Percentiles rank a stretch among this genome's conserved stretches.
Evolutionary conservation across 2,797 vertebrate genomes (phyloP).

Genomic region (Cossypha polioptera): DNA sequence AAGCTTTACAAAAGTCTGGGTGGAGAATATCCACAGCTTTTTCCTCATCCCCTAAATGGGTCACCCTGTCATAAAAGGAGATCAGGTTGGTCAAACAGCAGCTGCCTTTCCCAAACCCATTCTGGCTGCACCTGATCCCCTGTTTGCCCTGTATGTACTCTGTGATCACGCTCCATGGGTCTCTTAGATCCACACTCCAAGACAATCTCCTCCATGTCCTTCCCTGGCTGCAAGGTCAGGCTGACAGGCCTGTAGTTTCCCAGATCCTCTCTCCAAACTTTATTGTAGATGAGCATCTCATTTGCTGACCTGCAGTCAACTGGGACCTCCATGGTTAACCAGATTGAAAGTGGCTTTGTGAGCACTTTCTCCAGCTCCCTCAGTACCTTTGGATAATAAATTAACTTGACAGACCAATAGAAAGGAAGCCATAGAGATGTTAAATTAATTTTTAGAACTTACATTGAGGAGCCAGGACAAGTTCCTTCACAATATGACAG

Average conservation of each 20-base stretch:
- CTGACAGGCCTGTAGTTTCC: neutral
- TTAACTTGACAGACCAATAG: neutral
- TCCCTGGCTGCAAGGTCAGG: neutral
- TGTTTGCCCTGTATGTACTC: neutral
- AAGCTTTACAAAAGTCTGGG: neutral
- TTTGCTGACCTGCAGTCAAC: neutral
- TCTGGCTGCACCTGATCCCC: neutral
- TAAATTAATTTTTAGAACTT: conserved; percentile 64
- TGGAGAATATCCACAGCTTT: neutral
- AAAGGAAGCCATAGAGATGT: neutral
- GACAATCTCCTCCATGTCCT: neutral
- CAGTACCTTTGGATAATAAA: neutral
- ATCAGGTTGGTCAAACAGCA: neutral
- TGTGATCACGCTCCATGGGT: neutral
- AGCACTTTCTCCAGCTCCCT: neutral
- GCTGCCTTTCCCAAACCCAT: neutral
- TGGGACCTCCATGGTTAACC: neutral
- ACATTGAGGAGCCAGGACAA: conserved; percentile 84
- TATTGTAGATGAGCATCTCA: neutral
- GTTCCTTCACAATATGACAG: conserved; percentile 82
- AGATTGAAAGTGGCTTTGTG: neutral
- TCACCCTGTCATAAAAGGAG: neutral
- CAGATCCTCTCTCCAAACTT: neutral
- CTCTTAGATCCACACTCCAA: neutral
- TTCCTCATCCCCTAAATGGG: neutral